Conservation (phyloP, 2,888 invertebrate genomes). For the Blastobasis adustella region DNA sequence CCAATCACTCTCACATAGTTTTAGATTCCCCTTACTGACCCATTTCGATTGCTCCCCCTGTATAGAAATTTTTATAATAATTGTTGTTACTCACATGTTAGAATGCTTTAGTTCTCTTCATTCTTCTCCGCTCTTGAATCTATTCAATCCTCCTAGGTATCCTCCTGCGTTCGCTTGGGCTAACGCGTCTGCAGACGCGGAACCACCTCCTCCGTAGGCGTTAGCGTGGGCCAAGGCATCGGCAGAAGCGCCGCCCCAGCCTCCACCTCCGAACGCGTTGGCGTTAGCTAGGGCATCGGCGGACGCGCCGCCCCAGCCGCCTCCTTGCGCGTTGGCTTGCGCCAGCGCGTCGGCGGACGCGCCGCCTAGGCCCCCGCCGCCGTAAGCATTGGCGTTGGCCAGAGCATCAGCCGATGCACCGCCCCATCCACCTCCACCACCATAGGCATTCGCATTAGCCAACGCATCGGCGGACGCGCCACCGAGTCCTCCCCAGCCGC, state of each 20-base stretch:
- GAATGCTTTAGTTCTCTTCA: slow-evolving; percentile 3
- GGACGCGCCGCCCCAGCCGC: neutral
- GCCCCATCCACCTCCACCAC: slow-evolving; percentile 5
- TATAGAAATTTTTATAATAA: neutral
- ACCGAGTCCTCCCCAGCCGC: slow-evolving; percentile 1
- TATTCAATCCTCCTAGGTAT: neutral
- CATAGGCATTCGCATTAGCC: slow-evolving; percentile 10
- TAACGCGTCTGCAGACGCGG: too few species aligned
- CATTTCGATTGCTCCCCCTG: too few species aligned
- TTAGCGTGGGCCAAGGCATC: neutral
- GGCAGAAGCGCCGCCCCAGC: neutral
- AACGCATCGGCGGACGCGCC: slow-evolving; percentile 2
- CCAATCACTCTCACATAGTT: too few species aligned
- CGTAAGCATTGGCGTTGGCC: slow-evolving; percentile 4
- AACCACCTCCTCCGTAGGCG: neutral
- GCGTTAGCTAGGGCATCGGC: neutral
- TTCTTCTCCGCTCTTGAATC: slow-evolving; percentile 13
- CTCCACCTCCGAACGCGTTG: neutral
- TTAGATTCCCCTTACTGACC: too few species aligned
- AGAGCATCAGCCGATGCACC: slow-evolving; percentile 8
- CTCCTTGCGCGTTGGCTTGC: neutral
- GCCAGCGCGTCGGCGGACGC: slow-evolving; percentile 6
- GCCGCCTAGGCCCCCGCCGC: slow-evolving; percentile 1
- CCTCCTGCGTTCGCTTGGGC: too few species aligned
- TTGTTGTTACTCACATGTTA: neutral